Evolutionary conservation across 2,888 invertebrate genomes (phyloP).

Genomic region (Apamea monoglypha): DNA sequence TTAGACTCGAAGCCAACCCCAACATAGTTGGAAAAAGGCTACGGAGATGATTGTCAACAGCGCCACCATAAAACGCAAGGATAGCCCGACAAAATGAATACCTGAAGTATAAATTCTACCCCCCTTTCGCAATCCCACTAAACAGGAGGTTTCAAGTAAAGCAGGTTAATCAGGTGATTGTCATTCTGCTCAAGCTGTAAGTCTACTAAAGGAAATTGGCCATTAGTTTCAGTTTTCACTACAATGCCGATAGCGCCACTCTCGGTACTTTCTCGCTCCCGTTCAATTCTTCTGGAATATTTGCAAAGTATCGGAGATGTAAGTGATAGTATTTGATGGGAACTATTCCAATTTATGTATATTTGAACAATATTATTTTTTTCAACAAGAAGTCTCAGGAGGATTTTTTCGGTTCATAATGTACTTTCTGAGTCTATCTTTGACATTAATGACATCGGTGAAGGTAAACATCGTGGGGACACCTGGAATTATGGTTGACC

Average conservation of each 20-base stretch:
- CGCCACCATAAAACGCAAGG: neutral
- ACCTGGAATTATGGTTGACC: too few relatives aligned
- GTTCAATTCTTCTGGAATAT: constrained; percentile 12
- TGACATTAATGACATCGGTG: neutral
- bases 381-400: too few relatives aligned
- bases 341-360: constrained; percentile 5
- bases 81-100: neutral
- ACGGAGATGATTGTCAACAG: too few relatives aligned
- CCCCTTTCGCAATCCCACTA: neutral
- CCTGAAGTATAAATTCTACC: too few relatives aligned
- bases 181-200: constrained; percentile 41
- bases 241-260: constrained; percentile 10
- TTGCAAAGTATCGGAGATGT: constrained; percentile 3
- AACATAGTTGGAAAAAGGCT: too few relatives aligned
- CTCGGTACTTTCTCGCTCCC: neutral
- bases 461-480: too few relatives aligned
- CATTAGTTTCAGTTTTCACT: constrained; percentile 53
- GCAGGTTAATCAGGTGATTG: constrained; percentile 46
- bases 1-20: too few relatives aligned
- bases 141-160: neutral
- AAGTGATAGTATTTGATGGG: neutral
- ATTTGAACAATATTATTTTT: neutral
- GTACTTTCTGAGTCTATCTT: neutral
- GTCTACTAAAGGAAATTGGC: constrained; percentile 51
- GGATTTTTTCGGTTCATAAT: neutral